Evolutionary conservation across 2,888 invertebrate genomes (phyloP).

Genomic region (Brachyopa scutellaris): DNA sequence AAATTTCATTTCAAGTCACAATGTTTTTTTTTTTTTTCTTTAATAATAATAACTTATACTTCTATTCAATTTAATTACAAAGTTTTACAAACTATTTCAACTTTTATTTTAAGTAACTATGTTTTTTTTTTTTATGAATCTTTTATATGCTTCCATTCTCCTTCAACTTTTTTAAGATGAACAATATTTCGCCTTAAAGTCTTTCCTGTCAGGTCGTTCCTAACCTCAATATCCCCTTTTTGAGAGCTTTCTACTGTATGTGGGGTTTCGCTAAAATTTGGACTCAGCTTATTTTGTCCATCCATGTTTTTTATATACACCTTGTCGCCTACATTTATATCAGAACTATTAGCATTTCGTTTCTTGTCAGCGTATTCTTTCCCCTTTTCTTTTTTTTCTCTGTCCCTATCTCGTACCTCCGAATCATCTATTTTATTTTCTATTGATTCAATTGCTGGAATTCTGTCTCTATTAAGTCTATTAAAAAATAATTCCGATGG

Average conservation of each 20-base stretch:
- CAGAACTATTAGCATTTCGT: constrained; percentile 8
- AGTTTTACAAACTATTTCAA: too few relatives aligned
- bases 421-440: constrained; percentile 28
- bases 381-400: constrained; percentile 34
- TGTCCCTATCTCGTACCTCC: constrained; percentile 33
- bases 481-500: constrained; percentile 43
- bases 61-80: too few relatives aligned
- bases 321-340: not conserved
- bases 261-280: not conserved
- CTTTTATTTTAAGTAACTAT: too few relatives aligned
- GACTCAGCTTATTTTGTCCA: not conserved
- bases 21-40: too few relatives aligned
- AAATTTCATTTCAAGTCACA: too few relatives aligned
- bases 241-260: not conserved
- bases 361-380: constrained; percentile 33
- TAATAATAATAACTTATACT: too few relatives aligned
- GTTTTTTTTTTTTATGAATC: too few relatives aligned
- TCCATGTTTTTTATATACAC: not conserved
- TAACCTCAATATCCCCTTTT: not conserved
- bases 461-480: constrained; percentile 27
- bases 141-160: too few relatives aligned
- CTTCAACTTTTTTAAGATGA: not conserved
- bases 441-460: constrained; percentile 23
- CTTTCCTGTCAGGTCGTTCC: not conserved
- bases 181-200: not conserved